phyloP scores from a whole-genome alignment of 2,888 invertebrate species.

The Dasypolia templi region DNA sequence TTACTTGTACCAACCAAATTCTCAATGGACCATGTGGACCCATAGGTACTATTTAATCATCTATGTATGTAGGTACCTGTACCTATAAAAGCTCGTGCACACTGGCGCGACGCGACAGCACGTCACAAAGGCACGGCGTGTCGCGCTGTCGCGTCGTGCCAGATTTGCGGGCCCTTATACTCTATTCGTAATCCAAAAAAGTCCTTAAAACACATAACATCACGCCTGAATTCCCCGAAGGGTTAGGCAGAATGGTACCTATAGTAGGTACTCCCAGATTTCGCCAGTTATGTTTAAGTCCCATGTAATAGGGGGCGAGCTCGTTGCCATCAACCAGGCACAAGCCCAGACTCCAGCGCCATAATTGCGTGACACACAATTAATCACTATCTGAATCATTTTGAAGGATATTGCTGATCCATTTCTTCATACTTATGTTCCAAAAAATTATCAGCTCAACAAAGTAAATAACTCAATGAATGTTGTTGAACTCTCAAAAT shows the following conservation, averaged over 20 bases:
- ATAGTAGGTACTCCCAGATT: not conserved
- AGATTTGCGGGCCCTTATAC: too few species aligned
- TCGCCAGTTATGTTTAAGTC: not conserved
- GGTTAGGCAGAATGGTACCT: not conserved
- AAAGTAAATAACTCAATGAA: too few species aligned
- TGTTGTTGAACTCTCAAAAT: too few species aligned
- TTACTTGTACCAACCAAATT: not conserved
- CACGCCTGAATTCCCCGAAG: not conserved
- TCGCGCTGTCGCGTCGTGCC: too few species aligned
- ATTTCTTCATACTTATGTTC: too few species aligned
- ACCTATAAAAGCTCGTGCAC: too few species aligned
- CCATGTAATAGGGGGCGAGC: not conserved
- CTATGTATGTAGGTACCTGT: not conserved
- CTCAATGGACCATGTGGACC: not conserved
- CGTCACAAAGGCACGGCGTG: too few species aligned
- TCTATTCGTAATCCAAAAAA: not conserved
- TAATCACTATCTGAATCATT: too few species aligned
- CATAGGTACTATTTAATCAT: not conserved
- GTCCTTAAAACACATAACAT: not conserved
- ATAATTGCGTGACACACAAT: too few species aligned
- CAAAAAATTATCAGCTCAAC: too few species aligned
- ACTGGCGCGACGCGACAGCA: too few species aligned
- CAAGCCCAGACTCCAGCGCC: not conserved
- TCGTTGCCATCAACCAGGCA: not conserved
- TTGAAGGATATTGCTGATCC: too few species aligned